Base-by-base conservation (phyloP, 2,797 vertebrate genomes). In the Psittacula derbiana region DNA sequence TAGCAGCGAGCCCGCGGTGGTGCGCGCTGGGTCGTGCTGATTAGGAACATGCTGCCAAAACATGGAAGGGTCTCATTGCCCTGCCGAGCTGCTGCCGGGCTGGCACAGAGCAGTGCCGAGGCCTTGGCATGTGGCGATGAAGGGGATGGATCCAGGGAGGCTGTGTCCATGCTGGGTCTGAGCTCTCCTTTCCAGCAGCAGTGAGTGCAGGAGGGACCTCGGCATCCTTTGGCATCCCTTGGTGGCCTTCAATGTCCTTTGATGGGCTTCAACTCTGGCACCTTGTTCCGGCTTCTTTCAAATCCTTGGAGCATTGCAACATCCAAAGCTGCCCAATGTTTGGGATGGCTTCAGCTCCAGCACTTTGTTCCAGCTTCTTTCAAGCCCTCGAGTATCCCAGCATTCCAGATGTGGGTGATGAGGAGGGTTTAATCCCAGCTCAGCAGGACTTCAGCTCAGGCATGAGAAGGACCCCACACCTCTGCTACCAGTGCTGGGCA, bases 31-130 rank as follows among this genome's bases (percentile, higher is more conserved):
- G 92, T 79, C 71, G 80, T 86, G 86, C 94, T 96, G 97, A 97
- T 97, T 96, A 95, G 84, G 80, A 94, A 81, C 33, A 0, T 1
- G 16, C 89, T 94, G 73, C 93, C 91, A 78, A 53, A 57, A 94
- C 95, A 80, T 53, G 49, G n/a, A 80, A 96, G 95, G 97, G 88
- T 91, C 92, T 79, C 13, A 52, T 74, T 87, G 83, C 95, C 94
- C 92, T 65, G 67, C 82, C 1, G 69, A 78, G 69, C 50, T 76
- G 74, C 71, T 43, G 62, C 83, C 12, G n/a, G 4, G 38, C 7
- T 28, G 19, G 57, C 71, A 66, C 70, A 14, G 43, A 64, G 69
- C 41, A 50, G 55, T n/a, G 23, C 41, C 1, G 25, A 20, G 17
- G 53, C 40, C 73, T 69, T 1, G 3, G 47, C 66, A 23, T 3